Evolutionary conservation across 2,888 invertebrate species (phyloP), one percentile per base, ranked within the genome.

Genomic region (Horisme vitalbata): DNA sequence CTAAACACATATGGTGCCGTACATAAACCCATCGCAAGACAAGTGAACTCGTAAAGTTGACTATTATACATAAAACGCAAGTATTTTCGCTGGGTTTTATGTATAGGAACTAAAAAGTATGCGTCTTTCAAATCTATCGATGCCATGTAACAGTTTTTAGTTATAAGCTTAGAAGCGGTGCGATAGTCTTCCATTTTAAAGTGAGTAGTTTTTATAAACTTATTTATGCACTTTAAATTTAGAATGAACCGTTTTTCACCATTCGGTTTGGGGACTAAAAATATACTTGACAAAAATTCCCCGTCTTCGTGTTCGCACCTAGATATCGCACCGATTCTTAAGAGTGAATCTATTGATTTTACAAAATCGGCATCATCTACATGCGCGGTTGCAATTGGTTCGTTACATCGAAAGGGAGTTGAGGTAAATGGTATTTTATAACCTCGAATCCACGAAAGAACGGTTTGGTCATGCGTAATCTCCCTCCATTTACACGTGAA

Each of bases 111-210:
- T n/a, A n/a, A n/a, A n/a, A n/a, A n/a, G n/a, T n/a, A n/a, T n/a
- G 4, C 34, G 23, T 1, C 28, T 12, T 41, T 32, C 13, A 41
- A n/a, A 6, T 35, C 35, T 4, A 35, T 28, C 0, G 28, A 21
- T 0, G 30, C 35, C 10, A 43, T 9, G 8, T 30, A 43, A n/a
- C 43, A 26, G 10, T 23, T 10, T 7, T 15, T n/a, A 2, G 23
- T 18, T 9, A 43, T 6, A 1, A 43, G 9, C 18, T 14, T 45
- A 8, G 27, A 27, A 1, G 38, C 38, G 1, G 38, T 38, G 4
- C 45, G 7, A n/a, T 38, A 21, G 13, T 45, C 45, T 24, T 44
- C 37, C 44, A 44, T 44, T 8, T 45, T 38, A 10, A 45, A 38
- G 23, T 45, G 38, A 1, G 5, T 5, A 1, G 10, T 27, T n/a